Evolutionary conservation across 2,113 vertebrate genomes (phyloP), one percentile per base, ranked within the genome.

Genomic region (Callopanchax toddi): DNA sequence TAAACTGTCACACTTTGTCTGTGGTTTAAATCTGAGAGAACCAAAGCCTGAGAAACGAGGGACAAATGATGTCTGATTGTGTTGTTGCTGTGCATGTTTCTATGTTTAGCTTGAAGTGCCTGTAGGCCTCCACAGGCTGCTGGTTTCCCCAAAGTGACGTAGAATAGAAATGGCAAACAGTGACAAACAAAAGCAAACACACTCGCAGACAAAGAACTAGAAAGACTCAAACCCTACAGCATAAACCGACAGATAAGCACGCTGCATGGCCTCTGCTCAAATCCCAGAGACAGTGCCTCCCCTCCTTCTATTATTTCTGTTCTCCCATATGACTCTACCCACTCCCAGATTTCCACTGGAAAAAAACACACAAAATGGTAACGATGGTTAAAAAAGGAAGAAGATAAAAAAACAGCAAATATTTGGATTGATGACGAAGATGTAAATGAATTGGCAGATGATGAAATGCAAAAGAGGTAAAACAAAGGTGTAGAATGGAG

Each of bases 41-140:
- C 10, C 25, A 32, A 32, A 32, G 29, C 29, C 3, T 29, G 10
- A 17, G 25, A 10, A n/a, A 51, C 3, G 17, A n/a, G 3, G 17
- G 1, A 29, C 49, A 32, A 32, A 32, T 51, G 66, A 42, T 1
- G 11, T 69, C 37, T 70, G 80, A 70, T 70, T 61, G 73, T 70
- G 40, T 79, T 72, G 68, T 81, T 74, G 62, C 65, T 60, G 65
- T 59, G 50, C 56, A 74, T 81, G 82, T 64, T 82, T 71, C 70
- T 69, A 65, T 74, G 65, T 84, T 78, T 78, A 77, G 62, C 61
- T 71, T 18, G 15, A 18, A 56, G 62, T 69, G 67, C 69, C 63
- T 70, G 46, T 0, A 46, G 78, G 71, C 61, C 46, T 68, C 62
- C 53, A 61, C 78, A 58, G 75, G 70, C 67, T 6, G 25, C 65